Base-by-base conservation (phyloP, 2,113 vertebrate genomes). In the Varanus salvator region DNA sequence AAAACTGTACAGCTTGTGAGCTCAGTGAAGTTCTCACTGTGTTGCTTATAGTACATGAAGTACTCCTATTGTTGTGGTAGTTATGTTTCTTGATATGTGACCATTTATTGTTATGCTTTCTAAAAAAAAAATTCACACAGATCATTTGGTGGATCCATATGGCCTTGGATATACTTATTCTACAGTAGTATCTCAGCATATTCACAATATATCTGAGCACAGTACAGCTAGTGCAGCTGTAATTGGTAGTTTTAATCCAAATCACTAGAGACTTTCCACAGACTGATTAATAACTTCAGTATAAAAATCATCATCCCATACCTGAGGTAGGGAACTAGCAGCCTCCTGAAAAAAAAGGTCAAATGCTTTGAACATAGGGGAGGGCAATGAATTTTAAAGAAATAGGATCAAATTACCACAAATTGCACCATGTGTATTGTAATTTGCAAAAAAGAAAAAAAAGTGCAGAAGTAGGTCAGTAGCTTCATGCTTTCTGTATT, bases 211-310 rank as follows among this genome's bases (percentile, higher is more conserved):
- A 86, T 90, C 89, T 92, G 93, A 88, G 66, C 88, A 90, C 95
- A 89, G 34, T 87, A 91, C 94, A 84, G 92, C 96, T 92, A 95
- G 94, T 96, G 94, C 89, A 95, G 92, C 93, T 52, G 29, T 94
- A 94, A 95, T 80, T 96, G 89, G 89, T 92, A 81, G 91, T 95
- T 96, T 96, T 95, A 87, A 95, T 95, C 89, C 89, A 92, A 93
- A 95, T 93, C 94, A 95, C 93, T 94, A 92, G 77, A 92, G 90
- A 94, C 66, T 64, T 96, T 96, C 95, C 90, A 94, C 87, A 93
- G 75, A 92, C 94, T 94, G 84, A 93, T 90, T 95, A 94, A 93
- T 77, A 86, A 94, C 90, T 91, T 50, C 76, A 91, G 86, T 94
- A 96, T 89, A 94, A 95, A 69, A 96, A 90, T 12, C 71, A 91